Percentiles rank a stretch among this genome's conserved stretches.
phyloP scores from a whole-genome alignment of 2,888 invertebrate species.

The Julus scanicus region DNA sequence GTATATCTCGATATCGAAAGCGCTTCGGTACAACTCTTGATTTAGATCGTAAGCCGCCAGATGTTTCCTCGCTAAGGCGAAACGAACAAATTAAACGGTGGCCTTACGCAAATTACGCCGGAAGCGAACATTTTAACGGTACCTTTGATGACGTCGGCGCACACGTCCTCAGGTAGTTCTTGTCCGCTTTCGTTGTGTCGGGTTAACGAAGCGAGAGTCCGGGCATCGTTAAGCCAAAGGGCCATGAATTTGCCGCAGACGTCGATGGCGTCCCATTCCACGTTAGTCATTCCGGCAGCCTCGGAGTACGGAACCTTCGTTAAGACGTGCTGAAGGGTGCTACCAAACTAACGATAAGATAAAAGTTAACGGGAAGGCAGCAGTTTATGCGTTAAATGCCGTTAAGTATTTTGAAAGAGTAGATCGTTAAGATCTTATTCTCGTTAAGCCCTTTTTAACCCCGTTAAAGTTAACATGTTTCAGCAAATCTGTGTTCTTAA shows the following conservation, averaged over 20 bases:
- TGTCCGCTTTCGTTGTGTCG: conserved; percentile 81
- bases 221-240: conserved; percentile 80
- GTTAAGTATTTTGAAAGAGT: no score
- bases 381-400: no score
- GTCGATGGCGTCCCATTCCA: conserved; percentile 94
- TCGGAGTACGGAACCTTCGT: conserved; percentile 82
- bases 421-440: no score
- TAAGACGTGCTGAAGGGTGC: conserved; percentile 85
- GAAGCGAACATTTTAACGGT: no score
- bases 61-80: conserved; percentile 72
- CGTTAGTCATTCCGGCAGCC: conserved; percentile 83
- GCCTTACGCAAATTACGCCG: no score
- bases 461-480: no score
- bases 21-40: conserved; percentile 81
- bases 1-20: conserved; percentile 85
- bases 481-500: no score
- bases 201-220: conserved; percentile 73
- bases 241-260: conserved; percentile 85
- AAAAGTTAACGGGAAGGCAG: conserved; percentile 45
- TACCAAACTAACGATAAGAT: conserved; percentile 77
- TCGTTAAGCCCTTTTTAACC: no score
- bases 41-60: conserved; percentile 84
- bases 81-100: no score
- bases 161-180: conserved; percentile 74
- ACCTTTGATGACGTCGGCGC: conserved; percentile 73